phyloP scores from a whole-genome alignment of 1,140 invertebrate genomes.

The Leptopilina clavipes region DNA sequence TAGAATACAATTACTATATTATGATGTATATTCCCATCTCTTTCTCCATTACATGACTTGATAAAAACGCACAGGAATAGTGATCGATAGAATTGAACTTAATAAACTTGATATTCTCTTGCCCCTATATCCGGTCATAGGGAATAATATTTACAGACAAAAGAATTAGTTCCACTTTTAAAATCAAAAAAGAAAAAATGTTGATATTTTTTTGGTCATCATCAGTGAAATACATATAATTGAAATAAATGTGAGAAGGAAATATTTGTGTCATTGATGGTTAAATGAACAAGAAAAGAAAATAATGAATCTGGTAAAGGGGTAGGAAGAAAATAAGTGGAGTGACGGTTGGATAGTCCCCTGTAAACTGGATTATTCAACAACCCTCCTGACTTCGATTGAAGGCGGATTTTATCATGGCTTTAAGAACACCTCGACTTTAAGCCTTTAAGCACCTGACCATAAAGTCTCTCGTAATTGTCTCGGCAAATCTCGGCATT shows the following conservation, averaged over 20 bases:
- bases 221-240: no score
- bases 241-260: no score
- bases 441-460: conserved; percentile 74
- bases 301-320: conserved; percentile 13
- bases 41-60: conserved; percentile 6
- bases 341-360: conserved; percentile 33
- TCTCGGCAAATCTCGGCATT: conserved; percentile 70
- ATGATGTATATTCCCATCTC: conserved; percentile 23
- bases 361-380: conserved; percentile 18
- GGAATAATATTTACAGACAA: background rate
- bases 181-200: background rate
- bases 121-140: background rate
- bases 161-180: no score
- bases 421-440: conserved; percentile 68
- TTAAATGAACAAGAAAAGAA: conserved; percentile 13
- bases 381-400: conserved; percentile 25
- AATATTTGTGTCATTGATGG: background rate
- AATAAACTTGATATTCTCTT: conserved; percentile 42
- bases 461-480: conserved; percentile 72
- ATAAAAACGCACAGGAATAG: conserved; percentile 34
- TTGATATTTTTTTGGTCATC: no score
- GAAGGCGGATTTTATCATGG: conserved; percentile 42
- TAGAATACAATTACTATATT: conserved; percentile 42
- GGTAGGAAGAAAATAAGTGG: conserved; percentile 24
- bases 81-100: conserved; percentile 45